These are phyloP conservation scores for Carcinoscorpius rotundicauda DNA, from an alignment of 1,140 invertebrate species.

Conservation along the genomic window DNA sequence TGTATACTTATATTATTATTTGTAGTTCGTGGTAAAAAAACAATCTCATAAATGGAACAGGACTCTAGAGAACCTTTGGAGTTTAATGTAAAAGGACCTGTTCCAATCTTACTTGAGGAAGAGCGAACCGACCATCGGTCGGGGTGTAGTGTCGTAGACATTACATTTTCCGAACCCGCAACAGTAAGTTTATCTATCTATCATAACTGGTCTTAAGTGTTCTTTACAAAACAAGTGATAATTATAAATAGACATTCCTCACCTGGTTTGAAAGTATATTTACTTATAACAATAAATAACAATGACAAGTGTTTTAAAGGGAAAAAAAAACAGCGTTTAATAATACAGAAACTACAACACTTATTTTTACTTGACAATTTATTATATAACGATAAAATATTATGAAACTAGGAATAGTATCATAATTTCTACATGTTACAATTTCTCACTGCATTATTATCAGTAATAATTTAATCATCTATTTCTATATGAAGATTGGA, in stretches of 20 bases:
- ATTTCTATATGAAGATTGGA: slow-evolving; percentile 30
- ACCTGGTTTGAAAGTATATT: too few relatives aligned
- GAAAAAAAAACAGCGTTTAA: neutral
- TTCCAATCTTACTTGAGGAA: slow-evolving; percentile 15
- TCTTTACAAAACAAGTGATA: too few relatives aligned
- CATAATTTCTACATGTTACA: neutral
- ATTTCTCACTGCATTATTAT: neutral
- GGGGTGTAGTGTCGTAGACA: slow-evolving; percentile 17
- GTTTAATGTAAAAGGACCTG: slow-evolving; percentile 12
- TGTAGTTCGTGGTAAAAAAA: too few relatives aligned
- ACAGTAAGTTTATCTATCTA: slow-evolving; percentile 2
- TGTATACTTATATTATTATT: too few relatives aligned
- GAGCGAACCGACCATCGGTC: slow-evolving; percentile 13
- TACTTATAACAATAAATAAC: too few relatives aligned
- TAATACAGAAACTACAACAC: neutral
- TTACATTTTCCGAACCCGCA: slow-evolving; percentile 14
- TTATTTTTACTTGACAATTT: neutral
- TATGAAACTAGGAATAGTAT: neutral
- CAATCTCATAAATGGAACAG: too few relatives aligned
- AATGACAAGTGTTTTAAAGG: neutral
- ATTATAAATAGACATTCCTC: too few relatives aligned
- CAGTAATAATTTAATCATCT: slow-evolving; percentile 1
- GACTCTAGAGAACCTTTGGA: slow-evolving; percentile 11
- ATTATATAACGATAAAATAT: neutral
- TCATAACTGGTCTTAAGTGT: neutral